phyloP scores from a whole-genome alignment of 2,888 invertebrate genomes.

The Drosophila buzzatii region DNA sequence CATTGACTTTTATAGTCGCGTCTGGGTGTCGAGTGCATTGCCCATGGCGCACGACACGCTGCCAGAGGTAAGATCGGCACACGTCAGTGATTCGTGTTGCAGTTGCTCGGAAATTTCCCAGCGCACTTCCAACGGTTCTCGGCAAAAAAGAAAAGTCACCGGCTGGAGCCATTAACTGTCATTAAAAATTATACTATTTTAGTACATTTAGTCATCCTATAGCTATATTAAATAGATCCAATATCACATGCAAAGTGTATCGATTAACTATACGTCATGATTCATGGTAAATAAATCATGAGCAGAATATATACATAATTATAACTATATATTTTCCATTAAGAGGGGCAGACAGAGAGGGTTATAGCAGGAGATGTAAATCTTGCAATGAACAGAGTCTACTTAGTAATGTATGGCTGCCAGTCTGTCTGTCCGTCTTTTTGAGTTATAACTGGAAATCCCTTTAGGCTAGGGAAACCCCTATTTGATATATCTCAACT shows the following conservation, averaged over 20 bases:
- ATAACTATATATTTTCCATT: background rate
- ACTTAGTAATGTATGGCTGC: background rate
- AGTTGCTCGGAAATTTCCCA: conserved; percentile 59
- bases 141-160: conserved; percentile 57
- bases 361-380: background rate
- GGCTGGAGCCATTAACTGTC: conserved; percentile 8
- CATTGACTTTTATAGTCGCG: conserved; percentile 56
- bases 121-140: conserved; percentile 33
- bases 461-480: background rate
- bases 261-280: conserved; percentile 16
- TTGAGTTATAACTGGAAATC: too few relatives aligned
- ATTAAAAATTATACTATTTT: conserved; percentile 51
- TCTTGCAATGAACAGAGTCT: background rate
- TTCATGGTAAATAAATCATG: conserved; percentile 11
- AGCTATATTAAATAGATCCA: conserved; percentile 28
- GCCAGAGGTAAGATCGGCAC: conserved; percentile 29
- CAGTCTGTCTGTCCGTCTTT: too few relatives aligned
- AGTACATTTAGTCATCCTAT: conserved; percentile 30
- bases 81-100: conserved; percentile 22
- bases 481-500: background rate
- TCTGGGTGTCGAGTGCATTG: conserved; percentile 32
- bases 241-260: conserved; percentile 37
- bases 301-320: background rate
- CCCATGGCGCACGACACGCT: conserved; percentile 57
- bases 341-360: background rate